Evolutionary conservation across 2,888 invertebrate genomes (phyloP).

Genomic region (Dynastes tityus): DNA sequence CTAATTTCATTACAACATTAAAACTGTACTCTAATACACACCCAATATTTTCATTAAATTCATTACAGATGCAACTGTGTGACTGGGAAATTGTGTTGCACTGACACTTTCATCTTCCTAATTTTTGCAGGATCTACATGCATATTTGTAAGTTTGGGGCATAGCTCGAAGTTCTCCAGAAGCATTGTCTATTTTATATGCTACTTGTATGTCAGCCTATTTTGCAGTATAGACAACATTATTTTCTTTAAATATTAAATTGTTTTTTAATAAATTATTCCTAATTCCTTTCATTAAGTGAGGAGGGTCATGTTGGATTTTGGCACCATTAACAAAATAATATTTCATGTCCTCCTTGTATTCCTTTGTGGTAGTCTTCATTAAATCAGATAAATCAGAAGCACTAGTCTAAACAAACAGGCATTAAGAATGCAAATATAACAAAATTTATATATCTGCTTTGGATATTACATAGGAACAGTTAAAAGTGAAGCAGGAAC

Average conservation of each 20-base stretch:
- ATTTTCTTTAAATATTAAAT: slow-evolving; percentile 29
- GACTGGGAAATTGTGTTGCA: slow-evolving; percentile 36
- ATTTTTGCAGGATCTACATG: background rate
- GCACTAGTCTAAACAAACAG: too few species aligned
- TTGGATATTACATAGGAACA: too few species aligned
- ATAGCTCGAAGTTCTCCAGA: background rate
- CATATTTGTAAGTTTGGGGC: background rate
- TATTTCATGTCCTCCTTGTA: slow-evolving; percentile 6
- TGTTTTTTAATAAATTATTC: slow-evolving; percentile 45
- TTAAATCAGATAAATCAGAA: background rate
- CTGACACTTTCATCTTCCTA: slow-evolving; percentile 44
- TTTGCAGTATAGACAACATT: background rate
- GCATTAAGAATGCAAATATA: too few species aligned
- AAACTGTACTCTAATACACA: background rate
- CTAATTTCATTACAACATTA: background rate
- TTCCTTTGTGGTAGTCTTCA: background rate
- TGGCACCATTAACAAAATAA: slow-evolving; percentile 31
- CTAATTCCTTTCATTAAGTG: slow-evolving; percentile 36
- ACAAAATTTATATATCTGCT: too few species aligned
- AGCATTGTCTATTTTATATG: slow-evolving; percentile 35
- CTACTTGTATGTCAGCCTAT: slow-evolving; percentile 21
- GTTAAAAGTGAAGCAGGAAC: too few species aligned
- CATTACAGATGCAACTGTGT: slow-evolving; percentile 33
- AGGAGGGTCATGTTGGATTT: background rate
- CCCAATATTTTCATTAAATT: slow-evolving; percentile 16